Evolutionary conservation across 2,797 vertebrate genomes (phyloP), one percentile per base, ranked within the genome.

Genomic region (Typhlichthys eigenmanni): DNA sequence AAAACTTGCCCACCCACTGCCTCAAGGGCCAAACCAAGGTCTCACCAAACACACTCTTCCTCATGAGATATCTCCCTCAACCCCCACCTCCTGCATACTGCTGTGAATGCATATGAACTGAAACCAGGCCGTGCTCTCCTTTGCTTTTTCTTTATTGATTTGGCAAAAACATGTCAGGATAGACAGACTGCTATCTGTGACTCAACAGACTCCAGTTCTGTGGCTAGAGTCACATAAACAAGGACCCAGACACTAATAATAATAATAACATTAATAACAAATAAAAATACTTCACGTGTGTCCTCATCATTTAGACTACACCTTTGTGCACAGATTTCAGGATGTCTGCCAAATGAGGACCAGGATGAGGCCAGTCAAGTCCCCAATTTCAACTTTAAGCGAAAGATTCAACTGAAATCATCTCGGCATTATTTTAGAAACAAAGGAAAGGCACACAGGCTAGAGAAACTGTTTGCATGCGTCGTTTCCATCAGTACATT

Each of bases 111-210:
- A 59, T 52, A 82, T 68, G 67, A 74, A 73, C 49, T 55, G 13
- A 76, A 60, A 61, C 62, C 55, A 61, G 66, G 55, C 14, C 7
- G 13, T 48, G 1, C 54, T 3, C 43, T 55, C 58, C 52, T 62
- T 54, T 68, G 64, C 58, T 53, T 86, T 79, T 76, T 81, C 78
- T 91, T 91, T 92, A 87, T 91, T 92, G 71, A 60, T 89, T 89
- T 80, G 88, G 83, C 81, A 91, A 72, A 91, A 86, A 90, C 76
- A 80, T 66, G 78, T 61, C 32, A 38, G 48, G 82, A 78, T 47
- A 73, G 78, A 84, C 47, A 73, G 69, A 55, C 75, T 62, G 60
- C 73, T 60, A 72, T 69, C 81, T 76, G 64, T 13, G 65, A 82
- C 75, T 76, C 60, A 5, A 70, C 71, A 72, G 63, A 67, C 74